Evolutionary conservation across 2,888 invertebrate species (phyloP).

Genomic region (Leistus spinibarbis): DNA sequence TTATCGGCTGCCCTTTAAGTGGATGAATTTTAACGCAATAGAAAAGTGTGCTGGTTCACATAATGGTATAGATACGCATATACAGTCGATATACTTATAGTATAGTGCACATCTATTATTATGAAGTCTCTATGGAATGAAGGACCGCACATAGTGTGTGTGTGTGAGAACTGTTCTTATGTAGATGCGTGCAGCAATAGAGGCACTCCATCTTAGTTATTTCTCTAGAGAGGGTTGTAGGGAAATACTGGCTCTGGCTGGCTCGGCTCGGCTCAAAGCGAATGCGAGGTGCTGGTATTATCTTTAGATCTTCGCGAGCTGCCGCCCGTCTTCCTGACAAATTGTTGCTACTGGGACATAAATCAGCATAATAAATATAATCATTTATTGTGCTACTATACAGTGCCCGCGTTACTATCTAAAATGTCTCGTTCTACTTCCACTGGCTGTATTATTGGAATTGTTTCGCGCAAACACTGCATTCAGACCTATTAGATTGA

Average conservation of each 20-base stretch:
- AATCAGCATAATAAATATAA: conserved; percentile 26
- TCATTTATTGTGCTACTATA: conserved; percentile 17
- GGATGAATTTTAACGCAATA: too few relatives aligned
- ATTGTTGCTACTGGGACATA: conserved; percentile 19
- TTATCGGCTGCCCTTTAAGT: too few relatives aligned
- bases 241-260: neutral
- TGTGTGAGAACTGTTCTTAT: conserved; percentile 15
- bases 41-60: too few relatives aligned
- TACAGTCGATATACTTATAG: neutral
- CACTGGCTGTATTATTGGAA: neutral
- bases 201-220: conserved; percentile 36
- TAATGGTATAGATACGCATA: too few relatives aligned
- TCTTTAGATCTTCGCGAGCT: conserved; percentile 13
- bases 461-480: neutral
- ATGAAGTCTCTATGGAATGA: neutral
- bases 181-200: conserved; percentile 34
- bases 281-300: conserved; percentile 3
- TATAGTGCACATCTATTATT: too few relatives aligned
- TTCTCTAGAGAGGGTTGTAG: conserved; percentile 22
- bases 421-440: neutral
- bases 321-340: conserved; percentile 9
- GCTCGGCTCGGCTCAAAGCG: too few relatives aligned
- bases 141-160: neutral
- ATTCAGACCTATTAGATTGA: neutral
- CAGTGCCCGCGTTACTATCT: neutral